Base-by-base conservation (phyloP, 2,888 invertebrate species). In the Polia nebulosa region DNA sequence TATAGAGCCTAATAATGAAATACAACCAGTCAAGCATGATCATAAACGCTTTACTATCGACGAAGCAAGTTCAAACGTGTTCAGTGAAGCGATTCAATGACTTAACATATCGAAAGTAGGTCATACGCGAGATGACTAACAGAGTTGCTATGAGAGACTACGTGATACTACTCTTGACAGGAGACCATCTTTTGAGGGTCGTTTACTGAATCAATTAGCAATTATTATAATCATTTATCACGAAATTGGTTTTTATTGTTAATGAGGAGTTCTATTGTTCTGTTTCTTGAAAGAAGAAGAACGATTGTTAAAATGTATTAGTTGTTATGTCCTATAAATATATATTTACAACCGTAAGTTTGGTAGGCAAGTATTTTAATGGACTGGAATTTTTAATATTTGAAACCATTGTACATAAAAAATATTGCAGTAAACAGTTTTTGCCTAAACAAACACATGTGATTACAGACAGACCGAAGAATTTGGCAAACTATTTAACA, bases 41-140 rank as follows among this genome's bases (percentile, higher is more conserved):
- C 52, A 52, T 80, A 57, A 63, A 61, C 41, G 53, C 49, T 44
- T 63, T 61, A 29, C 68, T 72, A 72, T 78, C 73, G 36, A 78
- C 27, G 22, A 49, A 77, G 47, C 87, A 88, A 81, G 89, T 89
- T 81, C 74, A 80, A 85, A 87, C 89, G 74, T 86, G 90, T 86
- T 85, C 76, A 65, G 36, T 76, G 74, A 69, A 47, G 71, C 72
- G 82, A 67, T 75, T 68, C 65, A 74, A 65, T 74, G 73, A 78
- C 74, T 78, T 82, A 74, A 81, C 77, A 68, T 63, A 73, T 81
- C 58, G 80, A 85, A 91, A 87, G 89, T 91, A 81, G 91, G 87
- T 84, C 90, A 85, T 64, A 78, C 83, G 77, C 76, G 73, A 69
- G 78, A 83, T 90, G 91, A 90, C 86, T 90, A 87, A 89, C 74